phyloP scores from a whole-genome alignment of 2,797 vertebrate genomes.

The Lophius americanus region DNA sequence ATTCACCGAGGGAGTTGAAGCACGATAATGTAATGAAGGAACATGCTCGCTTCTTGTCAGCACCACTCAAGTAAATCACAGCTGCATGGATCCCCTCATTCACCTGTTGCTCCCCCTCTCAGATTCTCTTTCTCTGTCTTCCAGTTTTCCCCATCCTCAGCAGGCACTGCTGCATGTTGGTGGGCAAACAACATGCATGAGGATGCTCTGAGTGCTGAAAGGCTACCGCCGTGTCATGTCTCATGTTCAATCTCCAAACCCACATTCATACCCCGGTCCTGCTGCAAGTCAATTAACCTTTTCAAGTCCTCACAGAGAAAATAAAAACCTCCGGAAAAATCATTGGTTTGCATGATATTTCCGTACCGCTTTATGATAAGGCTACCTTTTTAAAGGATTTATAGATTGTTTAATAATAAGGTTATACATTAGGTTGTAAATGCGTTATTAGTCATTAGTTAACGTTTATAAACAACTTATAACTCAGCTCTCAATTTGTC shows the following conservation, averaged over 20 bases:
- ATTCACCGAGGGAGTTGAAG: constrained; percentile 20
- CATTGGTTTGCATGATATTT: too few relatives aligned
- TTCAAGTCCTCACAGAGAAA: too few relatives aligned
- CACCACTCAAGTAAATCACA: constrained; percentile 24
- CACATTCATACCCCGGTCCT: background rate
- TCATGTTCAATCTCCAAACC: constrained; percentile 50
- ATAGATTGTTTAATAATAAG: too few relatives aligned
- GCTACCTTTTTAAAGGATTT: too few relatives aligned
- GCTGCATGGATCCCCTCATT: constrained; percentile 26
- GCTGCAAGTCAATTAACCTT: too few relatives aligned
- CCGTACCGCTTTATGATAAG: too few relatives aligned
- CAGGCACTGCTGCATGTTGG: constrained; percentile 56
- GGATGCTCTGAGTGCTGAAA: background rate
- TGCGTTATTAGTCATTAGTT: too few relatives aligned
- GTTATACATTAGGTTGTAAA: too few relatives aligned
- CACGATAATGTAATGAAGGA: constrained; percentile 31
- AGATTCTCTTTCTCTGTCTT: background rate
- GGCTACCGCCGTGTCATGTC: constrained; percentile 38
- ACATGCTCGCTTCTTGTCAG: constrained; percentile 19
- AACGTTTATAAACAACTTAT: too few relatives aligned
- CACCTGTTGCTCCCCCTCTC: constrained; percentile 38
- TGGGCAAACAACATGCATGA: constrained; percentile 26
- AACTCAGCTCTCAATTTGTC: too few relatives aligned
- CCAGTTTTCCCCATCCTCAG: constrained; percentile 4
- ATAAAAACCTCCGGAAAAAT: too few relatives aligned